Percentiles rank a stretch among this genome's conserved stretches.
These are phyloP conservation scores for Oryzaephilus surinamensis DNA, from an alignment of 1,140 invertebrate species.

Conservation along the genomic window DNA sequence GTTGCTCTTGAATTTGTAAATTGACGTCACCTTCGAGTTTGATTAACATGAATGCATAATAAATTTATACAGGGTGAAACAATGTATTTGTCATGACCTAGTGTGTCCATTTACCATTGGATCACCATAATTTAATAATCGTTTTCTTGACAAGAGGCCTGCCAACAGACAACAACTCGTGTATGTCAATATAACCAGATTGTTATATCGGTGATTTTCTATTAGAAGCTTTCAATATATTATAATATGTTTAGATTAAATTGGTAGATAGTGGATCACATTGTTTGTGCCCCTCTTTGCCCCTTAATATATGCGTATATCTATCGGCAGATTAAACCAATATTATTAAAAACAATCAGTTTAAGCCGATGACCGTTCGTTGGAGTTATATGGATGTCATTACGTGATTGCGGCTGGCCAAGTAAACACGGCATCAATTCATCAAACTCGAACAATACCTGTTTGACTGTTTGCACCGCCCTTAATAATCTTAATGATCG, in stretches of 20 bases:
- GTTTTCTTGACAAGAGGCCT: too few species aligned
- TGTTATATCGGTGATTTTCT: constrained; percentile 1
- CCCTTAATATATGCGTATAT: too few species aligned
- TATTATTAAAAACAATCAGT: constrained; percentile 26
- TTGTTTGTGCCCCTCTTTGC: too few species aligned
- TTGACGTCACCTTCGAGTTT: too few species aligned
- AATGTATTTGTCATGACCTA: too few species aligned
- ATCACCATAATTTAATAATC: too few species aligned
- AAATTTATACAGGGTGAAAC: too few species aligned
- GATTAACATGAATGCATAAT: too few species aligned
- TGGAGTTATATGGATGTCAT: constrained; percentile 21
- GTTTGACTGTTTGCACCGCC: constrained; percentile 29
- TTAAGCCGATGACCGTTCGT: constrained; percentile 13
- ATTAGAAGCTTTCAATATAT: constrained; percentile 10
- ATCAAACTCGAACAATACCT: constrained; percentile 32
- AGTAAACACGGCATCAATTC: constrained; percentile 29
- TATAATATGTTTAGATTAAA: constrained; percentile 9
- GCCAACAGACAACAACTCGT: too few species aligned
- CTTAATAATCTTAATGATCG: constrained; percentile 36
- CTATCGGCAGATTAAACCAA: constrained; percentile 15
- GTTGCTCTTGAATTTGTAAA: too few species aligned
- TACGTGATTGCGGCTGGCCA: constrained; percentile 26
- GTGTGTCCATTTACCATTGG: too few species aligned
- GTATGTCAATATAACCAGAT: too few species aligned
- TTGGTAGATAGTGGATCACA: constrained; percentile 5